Evolutionary conservation across 2,888 invertebrate genomes (phyloP).

Genomic region (Epirrhoe alternata): DNA sequence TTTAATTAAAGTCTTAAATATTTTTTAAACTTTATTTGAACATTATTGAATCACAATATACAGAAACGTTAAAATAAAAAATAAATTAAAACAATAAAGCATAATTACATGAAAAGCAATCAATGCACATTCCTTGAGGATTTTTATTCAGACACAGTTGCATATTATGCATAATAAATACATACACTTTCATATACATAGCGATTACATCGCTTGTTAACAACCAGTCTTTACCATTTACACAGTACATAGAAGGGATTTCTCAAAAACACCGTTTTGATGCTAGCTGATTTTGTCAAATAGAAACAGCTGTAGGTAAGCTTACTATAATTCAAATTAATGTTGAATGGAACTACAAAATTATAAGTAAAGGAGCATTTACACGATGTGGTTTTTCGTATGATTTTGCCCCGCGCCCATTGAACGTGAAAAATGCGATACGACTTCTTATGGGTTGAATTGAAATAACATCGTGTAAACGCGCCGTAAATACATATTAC

Average conservation of each 20-base stretch:
- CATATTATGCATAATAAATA: conserved; percentile 1
- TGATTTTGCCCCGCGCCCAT: too few species aligned
- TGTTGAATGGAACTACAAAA: too few species aligned
- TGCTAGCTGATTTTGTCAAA: neutral
- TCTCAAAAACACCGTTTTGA: neutral
- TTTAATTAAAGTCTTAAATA: neutral
- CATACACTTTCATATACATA: conserved; percentile 5
- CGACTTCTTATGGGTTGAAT: too few species aligned
- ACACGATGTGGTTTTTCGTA: too few species aligned
- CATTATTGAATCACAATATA: conserved; percentile 32
- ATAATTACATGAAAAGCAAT: neutral
- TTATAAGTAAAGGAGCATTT: too few species aligned
- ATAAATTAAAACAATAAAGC: conserved; percentile 23
- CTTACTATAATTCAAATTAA: too few species aligned
- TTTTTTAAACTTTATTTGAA: conserved; percentile 25
- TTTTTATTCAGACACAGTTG: neutral
- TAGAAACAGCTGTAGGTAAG: too few species aligned
- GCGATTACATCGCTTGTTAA: conserved; percentile 18
- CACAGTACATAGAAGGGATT: conserved; percentile 1
- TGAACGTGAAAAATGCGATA: too few species aligned
- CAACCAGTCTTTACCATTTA: conserved; percentile 16
- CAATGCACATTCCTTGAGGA: too few species aligned
- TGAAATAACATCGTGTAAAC: too few species aligned
- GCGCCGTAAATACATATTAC: too few species aligned
- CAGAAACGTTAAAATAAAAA: conserved; percentile 32